phyloP scores from a whole-genome alignment of 1,140 invertebrate species.

The Heliconius eleuchia region DNA sequence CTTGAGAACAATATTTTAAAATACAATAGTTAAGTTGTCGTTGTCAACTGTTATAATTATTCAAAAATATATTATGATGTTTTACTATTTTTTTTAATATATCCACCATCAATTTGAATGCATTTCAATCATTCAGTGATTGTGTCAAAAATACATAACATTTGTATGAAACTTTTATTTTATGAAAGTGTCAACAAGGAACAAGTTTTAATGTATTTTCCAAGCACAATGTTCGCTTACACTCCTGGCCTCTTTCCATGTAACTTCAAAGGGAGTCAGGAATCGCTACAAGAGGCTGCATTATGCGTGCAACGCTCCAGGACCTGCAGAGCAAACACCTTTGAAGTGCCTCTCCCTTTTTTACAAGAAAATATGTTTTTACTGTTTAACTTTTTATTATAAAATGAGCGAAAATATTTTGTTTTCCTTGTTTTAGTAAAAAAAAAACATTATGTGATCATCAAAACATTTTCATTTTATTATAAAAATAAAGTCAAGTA shows the following conservation, averaged over 20 bases:
- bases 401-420: neutral
- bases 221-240: neutral
- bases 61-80: too few relatives aligned
- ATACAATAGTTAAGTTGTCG: too few relatives aligned
- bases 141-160: neutral
- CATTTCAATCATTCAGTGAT: neutral
- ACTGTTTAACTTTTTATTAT: neutral
- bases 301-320: conserved; percentile 1
- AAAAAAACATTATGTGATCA: neutral
- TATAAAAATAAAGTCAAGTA: too few relatives aligned
- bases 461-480: too few relatives aligned
- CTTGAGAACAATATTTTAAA: too few relatives aligned
- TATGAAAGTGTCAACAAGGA: neutral
- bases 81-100: too few relatives aligned
- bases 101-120: neutral
- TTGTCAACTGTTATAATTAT: too few relatives aligned
- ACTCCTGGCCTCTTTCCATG: conserved; percentile 4
- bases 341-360: neutral
- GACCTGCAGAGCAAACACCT: neutral
- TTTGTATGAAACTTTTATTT: neutral
- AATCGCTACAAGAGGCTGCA: neutral
- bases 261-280: neutral
- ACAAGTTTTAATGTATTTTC: conserved; percentile 6
- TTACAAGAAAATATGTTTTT: neutral
- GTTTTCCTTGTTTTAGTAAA: neutral